A percentile compares a stretch with the other conserved stretches of the same genome.
These are phyloP conservation scores for Sciurus carolinensis DNA, from an alignment of 2,797 vertebrate species.

Conservation along the genomic window DNA sequence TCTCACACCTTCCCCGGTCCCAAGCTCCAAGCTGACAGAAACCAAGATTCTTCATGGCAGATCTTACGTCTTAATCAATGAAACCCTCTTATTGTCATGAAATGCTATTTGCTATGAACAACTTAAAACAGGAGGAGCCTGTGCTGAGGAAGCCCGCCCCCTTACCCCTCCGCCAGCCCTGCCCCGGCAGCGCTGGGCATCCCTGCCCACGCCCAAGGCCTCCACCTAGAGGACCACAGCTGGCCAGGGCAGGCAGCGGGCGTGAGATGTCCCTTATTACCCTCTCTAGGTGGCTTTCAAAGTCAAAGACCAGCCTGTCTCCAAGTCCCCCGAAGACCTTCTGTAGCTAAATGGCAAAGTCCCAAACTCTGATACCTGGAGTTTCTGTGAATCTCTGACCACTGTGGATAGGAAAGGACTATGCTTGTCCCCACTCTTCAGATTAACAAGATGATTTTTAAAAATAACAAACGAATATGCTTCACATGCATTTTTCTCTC, in stretches of 20 bases:
- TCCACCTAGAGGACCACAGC: background rate
- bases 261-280: background rate
- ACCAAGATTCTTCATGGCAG: background rate
- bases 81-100: background rate
- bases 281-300: background rate
- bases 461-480: background rate
- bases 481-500: background rate
- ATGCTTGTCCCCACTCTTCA: background rate
- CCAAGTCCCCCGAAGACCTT: background rate
- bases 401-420: background rate
- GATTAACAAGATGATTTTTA: background rate
- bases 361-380: background rate
- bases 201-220: background rate
- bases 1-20: background rate
- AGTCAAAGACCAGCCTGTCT: background rate
- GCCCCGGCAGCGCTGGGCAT: accelerated
- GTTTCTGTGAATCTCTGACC: background rate
- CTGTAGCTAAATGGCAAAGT: background rate
- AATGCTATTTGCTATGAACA: background rate
- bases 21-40: background rate
- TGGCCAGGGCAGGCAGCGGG: background rate
- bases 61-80: background rate
- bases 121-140: background rate
- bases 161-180: accelerated
- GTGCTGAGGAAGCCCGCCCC: background rate